A percentile compares a stretch with the other conserved stretches of the same genome.
phyloP scores from a whole-genome alignment of 23 tunicate genomes.

The Aplidium turbinatum region DNA sequence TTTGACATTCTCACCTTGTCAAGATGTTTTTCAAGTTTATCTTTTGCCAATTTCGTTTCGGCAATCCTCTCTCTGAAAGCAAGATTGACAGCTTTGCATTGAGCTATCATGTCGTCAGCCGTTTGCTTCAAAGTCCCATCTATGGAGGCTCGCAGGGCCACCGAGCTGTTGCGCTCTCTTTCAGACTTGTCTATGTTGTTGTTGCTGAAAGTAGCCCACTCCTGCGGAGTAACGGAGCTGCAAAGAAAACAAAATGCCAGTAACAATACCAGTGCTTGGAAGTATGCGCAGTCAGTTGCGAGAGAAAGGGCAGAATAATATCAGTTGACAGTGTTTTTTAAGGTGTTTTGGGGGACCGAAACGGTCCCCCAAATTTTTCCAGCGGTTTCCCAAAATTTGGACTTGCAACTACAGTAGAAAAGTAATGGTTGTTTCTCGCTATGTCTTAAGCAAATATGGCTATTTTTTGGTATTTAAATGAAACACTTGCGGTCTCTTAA shows the following conservation, averaged over 20 bases:
- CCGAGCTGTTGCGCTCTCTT: constrained; percentile 78
- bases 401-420: too few species aligned
- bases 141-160: constrained; percentile 63
- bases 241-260: constrained; percentile 2
- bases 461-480: too few species aligned
- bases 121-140: constrained; percentile 76
- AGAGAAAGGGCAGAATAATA: too few species aligned
- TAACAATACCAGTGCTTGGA: too few species aligned
- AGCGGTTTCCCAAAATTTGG: too few species aligned
- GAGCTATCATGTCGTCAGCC: constrained; percentile 85
- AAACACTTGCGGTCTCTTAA: too few species aligned
- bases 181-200: constrained; percentile 85
- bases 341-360: too few species aligned
- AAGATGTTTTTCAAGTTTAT: constrained; percentile 85
- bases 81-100: constrained; percentile 71
- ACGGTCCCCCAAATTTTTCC: too few species aligned
- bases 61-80: constrained; percentile 78
- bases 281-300: too few species aligned
- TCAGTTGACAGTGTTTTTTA: too few species aligned
- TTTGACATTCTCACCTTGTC: constrained; percentile 84
- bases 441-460: too few species aligned
- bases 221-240: constrained; percentile 85
- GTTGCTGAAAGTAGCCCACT: constrained; percentile 86
- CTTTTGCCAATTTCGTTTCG: constrained; percentile 76
- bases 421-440: too few species aligned